Evolutionary conservation across 2,797 vertebrate genomes (phyloP).

Genomic region (Gallinago stenura): DNA sequence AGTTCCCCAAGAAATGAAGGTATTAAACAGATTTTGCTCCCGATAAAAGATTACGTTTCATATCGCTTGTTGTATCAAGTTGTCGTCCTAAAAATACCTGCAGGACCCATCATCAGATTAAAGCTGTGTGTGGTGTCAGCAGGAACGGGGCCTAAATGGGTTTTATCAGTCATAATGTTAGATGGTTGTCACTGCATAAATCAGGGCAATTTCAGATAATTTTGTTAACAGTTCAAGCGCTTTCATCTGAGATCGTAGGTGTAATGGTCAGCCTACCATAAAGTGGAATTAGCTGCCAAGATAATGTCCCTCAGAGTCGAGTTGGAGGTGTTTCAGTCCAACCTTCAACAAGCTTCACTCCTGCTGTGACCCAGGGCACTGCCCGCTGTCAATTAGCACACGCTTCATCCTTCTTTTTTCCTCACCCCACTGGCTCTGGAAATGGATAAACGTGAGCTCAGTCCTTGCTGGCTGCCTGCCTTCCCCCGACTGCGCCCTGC

Average conservation of each 20-base stretch:
- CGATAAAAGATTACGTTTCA: not conserved
- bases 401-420: not conserved
- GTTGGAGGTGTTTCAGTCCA: not conserved
- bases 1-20: not conserved
- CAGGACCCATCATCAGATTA: not conserved
- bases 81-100: not conserved
- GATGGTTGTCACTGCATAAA: not conserved
- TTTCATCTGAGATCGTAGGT: not conserved
- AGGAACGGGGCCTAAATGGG: not conserved
- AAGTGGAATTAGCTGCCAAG: not conserved
- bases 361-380: not conserved
- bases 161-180: not conserved
- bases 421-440: not conserved
- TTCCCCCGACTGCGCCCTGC: not conserved
- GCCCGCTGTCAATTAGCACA: not conserved
- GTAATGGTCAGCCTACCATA: not conserved
- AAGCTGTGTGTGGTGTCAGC: not conserved
- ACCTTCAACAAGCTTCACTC: not conserved
- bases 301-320: not conserved
- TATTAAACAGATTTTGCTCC: not conserved
- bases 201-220: not conserved
- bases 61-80: not conserved
- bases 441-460: not conserved
- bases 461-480: not conserved
- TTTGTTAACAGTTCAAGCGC: conserved; percentile 4